Base-by-base conservation (phyloP, 2,113 vertebrate species). In the Boulengerochromis microlepis region DNA sequence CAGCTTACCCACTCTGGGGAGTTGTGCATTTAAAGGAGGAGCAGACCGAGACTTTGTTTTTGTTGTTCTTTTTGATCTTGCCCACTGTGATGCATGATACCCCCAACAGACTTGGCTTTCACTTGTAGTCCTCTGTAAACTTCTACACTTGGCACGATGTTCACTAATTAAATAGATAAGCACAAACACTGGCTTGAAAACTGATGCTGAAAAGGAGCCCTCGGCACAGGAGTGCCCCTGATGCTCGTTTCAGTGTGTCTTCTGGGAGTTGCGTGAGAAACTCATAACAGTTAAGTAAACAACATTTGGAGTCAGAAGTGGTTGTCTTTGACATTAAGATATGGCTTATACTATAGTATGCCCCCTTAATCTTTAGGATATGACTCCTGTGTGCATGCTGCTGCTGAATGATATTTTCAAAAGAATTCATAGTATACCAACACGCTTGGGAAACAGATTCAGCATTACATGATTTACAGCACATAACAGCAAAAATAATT, bases 141-240 rank as follows among this genome's bases (percentile, higher is more conserved):
- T 88, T 88, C 80, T 88, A 81, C 85, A 87, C 81, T 93, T 91
- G 91, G 86, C 85, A 78, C 80, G 82, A 83, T 88, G 53, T 92
- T 90, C 82, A 33, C 83, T 92, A 90, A 95, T 95, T 93, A 92
- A 91, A 85, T 59, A 90, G 61, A 88, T 74, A 81, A 84, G 78
- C 42, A 87, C 74, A 78, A 78, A 86, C 81, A 81, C 33, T 12
- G 52, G 76, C 81, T 83, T 83, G 42, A 87, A 91, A 91, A 81
- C 38, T 8, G 42, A 87, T 81, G 54, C 80, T 86, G 45, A 84
- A 82, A 89, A 74, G 10, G 69, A 90, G 81, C 80, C 24, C 66
- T 86, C 35, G 1, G 40, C 54, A 83, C 22, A 82, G 38, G 33
- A 86, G 29, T 8, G 52, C 29, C 52, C 50, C 35, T 6, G 12